Base-by-base conservation (phyloP, 1,140 invertebrate species). In the Drosophila suzukii region DNA sequence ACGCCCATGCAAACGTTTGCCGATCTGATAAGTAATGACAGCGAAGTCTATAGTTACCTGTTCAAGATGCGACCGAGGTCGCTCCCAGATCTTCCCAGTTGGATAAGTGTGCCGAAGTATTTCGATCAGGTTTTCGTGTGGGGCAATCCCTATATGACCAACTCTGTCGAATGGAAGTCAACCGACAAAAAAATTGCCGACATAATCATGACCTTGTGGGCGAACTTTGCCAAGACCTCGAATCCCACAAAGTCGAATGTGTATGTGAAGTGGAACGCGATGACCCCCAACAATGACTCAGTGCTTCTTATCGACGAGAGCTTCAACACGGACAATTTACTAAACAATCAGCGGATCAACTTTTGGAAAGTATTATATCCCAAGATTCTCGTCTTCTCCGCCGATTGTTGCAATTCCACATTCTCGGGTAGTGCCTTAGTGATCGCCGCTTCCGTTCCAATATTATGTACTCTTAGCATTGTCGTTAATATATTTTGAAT, bases 301-400 rank as follows among this genome's bases (percentile, higher is more conserved):
- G 94, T 95, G 72, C 93, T 97, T 27, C 94, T 96, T 13, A 95
- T 97, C 38, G 95, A 96, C 77, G 94, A 94, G 51, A 96, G 94
- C 70, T 95, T 96, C 70, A 95, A 95, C 58, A 96, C 96, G 94
- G 95, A 94, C 70, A 94, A 95, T 58, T 79, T 94, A 1, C 93
- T 96, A 1, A 95, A 96, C 92, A 96, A 96, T 82, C 96, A 95
- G 81, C 94, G 95, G 8, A 94, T 97, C 70, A 94, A 95, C 44
- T 97, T 97, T 92, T 97, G 96, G 96, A 96, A 96, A 79, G 94
- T 96, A 39, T 96, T 96, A 81, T 97, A 96, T 90, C 96, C 96
- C 0, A 95, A 94, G 90, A 93, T 97, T 11, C 77, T 96, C 0
- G 93, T 94, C 79, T 94, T 95, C 59, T 94, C 95, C 0, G 95